phyloP scores from a whole-genome alignment of 2,797 vertebrate species.

The Sebastes trivittatus region DNA sequence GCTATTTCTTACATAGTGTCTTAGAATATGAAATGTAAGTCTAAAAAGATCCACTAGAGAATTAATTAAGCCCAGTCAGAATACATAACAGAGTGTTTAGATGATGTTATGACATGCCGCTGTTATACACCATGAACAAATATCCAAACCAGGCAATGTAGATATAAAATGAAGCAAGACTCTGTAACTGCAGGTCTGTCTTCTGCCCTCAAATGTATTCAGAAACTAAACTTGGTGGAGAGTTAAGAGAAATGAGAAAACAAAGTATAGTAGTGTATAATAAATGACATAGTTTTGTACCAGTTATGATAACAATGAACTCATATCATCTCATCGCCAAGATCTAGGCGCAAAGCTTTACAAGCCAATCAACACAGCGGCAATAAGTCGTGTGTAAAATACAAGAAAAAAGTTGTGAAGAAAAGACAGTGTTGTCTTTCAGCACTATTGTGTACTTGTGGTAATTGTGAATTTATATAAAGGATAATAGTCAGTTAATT shows the following conservation, averaged over 20 bases:
- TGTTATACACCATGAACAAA: background rate
- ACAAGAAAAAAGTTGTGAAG: background rate
- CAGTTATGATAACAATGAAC: too few species aligned
- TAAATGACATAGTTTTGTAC: too few species aligned
- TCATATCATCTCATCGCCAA: too few species aligned
- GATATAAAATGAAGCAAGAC: background rate
- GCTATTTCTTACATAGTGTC: background rate
- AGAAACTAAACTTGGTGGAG: background rate
- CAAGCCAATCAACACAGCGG: background rate
- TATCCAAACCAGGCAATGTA: background rate
- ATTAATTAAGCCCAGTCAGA: background rate
- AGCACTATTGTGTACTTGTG: too few species aligned
- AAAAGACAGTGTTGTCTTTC: background rate
- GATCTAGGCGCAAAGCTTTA: too few species aligned
- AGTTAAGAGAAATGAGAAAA: background rate
- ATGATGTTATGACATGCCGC: background rate
- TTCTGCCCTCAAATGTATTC: background rate
- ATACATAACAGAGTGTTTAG: background rate
- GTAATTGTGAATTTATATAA: too few species aligned
- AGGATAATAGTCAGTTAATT: background rate
- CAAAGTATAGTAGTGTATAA: too few species aligned
- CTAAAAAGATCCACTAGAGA: background rate
- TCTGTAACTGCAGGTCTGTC: background rate
- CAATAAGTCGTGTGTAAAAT: background rate
- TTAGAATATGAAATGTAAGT: background rate